A percentile compares a stretch with the other conserved stretches of the same genome.
phyloP scores from a whole-genome alignment of 2,888 invertebrate genomes.

The Automeris io region DNA sequence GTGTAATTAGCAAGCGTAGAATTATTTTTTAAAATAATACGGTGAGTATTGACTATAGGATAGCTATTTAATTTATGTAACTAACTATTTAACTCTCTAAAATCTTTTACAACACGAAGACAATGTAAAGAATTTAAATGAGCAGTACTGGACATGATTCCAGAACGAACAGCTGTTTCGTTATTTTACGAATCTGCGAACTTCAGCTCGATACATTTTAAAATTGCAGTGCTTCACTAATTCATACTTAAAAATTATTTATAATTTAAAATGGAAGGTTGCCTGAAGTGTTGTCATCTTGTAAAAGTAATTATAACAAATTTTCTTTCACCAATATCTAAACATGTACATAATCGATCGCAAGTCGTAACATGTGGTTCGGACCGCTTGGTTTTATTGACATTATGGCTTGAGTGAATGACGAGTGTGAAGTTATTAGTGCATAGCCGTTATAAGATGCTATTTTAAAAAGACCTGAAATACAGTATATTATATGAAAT shows the following conservation, averaged over 20 bases:
- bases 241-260: background rate
- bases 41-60: conserved; percentile 54
- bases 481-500: too few species aligned
- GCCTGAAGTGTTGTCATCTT: background rate
- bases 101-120: conserved; percentile 9
- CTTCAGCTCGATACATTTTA: background rate
- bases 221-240: background rate
- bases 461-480: too few species aligned
- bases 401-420: background rate
- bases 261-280: background rate
- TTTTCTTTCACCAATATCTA: background rate
- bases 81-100: conserved; percentile 15
- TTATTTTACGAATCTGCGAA: conserved; percentile 8
- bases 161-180: conserved; percentile 27
- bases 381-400: background rate
- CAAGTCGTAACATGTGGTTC: background rate
- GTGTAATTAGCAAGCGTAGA: conserved; percentile 29
- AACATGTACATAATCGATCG: background rate
- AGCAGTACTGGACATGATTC: conserved; percentile 8
- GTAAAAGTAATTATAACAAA: background rate
- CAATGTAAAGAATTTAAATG: conserved; percentile 6
- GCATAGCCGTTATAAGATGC: too few species aligned
- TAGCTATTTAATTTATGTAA: conserved; percentile 20
- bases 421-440: conserved; percentile 1
- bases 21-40: conserved; percentile 38